phyloP scores from a whole-genome alignment of 2,113 vertebrate species.

The Psophia crepitans region DNA sequence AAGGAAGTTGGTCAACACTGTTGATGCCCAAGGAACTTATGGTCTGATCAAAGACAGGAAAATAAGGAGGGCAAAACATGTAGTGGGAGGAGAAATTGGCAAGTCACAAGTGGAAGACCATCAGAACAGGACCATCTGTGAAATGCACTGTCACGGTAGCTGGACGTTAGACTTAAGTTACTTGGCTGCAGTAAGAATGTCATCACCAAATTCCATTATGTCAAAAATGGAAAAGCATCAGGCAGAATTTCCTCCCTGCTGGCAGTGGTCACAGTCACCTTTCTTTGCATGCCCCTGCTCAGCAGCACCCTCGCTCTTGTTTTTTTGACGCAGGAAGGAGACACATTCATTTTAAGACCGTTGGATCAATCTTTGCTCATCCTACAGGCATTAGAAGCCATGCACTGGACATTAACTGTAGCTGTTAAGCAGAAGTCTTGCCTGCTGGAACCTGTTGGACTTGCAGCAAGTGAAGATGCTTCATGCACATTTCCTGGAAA shows the following conservation, averaged over 20 bases:
- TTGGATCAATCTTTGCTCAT: not conserved
- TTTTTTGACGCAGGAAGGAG: not conserved
- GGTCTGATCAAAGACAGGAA: not conserved
- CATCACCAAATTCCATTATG: not conserved
- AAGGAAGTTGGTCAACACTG: not conserved
- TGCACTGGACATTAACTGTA: no score
- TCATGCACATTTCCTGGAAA: not conserved
- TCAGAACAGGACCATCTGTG: not conserved
- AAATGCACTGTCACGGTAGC: not conserved
- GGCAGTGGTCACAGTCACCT: not conserved
- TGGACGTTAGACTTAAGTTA: not conserved
- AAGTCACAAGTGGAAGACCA: not conserved
- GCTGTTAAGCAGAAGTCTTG: not conserved
- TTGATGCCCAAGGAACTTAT: rapidly evolving
- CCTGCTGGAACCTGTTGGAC: not conserved
- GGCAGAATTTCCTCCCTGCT: not conserved
- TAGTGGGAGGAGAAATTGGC: not conserved
- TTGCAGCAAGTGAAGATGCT: not conserved
- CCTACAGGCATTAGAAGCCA: not conserved
- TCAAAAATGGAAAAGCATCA: not conserved
- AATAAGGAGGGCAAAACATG: not conserved
- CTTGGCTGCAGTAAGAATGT: not conserved
- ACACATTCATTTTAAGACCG: not conserved
- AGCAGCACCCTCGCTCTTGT: not conserved
- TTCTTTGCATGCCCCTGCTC: not conserved